These are phyloP conservation scores for Pantherophis guttatus DNA, from an alignment of 2,113 vertebrate species.

Conservation along the genomic window DNA sequence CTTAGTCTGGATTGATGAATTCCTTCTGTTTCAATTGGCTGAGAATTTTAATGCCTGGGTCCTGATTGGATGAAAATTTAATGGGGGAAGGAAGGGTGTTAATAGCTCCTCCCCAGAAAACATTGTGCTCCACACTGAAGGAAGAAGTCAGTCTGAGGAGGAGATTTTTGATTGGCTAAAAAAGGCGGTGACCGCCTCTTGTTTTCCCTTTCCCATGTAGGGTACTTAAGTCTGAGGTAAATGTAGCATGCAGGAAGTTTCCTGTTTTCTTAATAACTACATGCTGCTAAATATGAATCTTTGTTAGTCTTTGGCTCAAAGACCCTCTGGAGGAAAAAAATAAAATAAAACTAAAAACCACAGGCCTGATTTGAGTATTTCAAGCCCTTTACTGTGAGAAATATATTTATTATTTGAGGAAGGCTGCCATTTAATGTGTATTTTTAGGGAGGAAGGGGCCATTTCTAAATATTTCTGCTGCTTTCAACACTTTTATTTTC, in stretches of 20 bases:
- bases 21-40: slow-evolving; percentile 5
- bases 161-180: slow-evolving; percentile 9
- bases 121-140: neutral
- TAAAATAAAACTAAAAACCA: too few species aligned
- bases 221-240: slow-evolving; percentile 14
- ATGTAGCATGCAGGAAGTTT: neutral
- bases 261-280: neutral
- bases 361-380: neutral
- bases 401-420: neutral
- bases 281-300: neutral
- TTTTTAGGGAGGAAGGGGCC: neutral
- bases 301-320: neutral
- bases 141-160: neutral
- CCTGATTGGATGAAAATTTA: neutral
- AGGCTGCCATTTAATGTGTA: neutral
- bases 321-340: neutral
- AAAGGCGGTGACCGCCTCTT: neutral
- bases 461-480: neutral
- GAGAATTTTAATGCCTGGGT: neutral
- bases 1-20: neutral
- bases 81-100: neutral
- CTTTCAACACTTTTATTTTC: neutral
- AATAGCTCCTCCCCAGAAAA: neutral
- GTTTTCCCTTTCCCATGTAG: neutral
- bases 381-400: neutral